Conservation (phyloP, 2,113 vertebrate species). For the Elephas maximus region DNA sequence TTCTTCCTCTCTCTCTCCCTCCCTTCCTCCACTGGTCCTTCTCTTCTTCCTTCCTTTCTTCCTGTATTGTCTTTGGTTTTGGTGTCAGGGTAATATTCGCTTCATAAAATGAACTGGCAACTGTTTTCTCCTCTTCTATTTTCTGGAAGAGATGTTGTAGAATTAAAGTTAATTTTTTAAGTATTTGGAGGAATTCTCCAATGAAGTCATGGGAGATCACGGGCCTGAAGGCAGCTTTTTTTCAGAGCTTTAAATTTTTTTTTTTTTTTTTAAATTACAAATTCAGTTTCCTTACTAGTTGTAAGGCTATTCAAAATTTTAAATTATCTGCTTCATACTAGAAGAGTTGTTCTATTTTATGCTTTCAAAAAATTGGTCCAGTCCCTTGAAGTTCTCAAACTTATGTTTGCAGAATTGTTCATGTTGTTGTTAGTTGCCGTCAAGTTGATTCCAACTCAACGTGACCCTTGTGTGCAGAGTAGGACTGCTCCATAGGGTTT, state of each 20-base stretch:
- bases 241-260: not conserved
- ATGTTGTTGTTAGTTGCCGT: too few species aligned
- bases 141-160: too few species aligned
- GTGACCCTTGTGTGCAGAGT: too few species aligned
- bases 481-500: too few species aligned
- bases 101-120: too few species aligned
- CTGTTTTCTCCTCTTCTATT: too few species aligned
- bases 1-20: too few species aligned
- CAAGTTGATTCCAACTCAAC: too few species aligned
- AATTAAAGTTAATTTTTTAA: constrained; percentile 10
- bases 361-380: not conserved
- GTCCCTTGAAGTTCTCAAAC: not conserved
- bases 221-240: not conserved
- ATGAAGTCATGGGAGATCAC: not conserved
- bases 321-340: not conserved
- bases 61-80: too few species aligned
- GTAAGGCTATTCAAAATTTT: not conserved
- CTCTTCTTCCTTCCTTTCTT: not conserved
- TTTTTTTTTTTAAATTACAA: not conserved
- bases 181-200: not conserved
- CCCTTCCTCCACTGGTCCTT: too few species aligned
- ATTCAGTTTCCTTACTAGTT: not conserved
- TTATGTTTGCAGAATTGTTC: not conserved
- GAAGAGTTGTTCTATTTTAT: not conserved
- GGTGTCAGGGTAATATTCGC: too few species aligned